These are phyloP conservation scores for Syrista parreyssii DNA, from an alignment of 2,888 invertebrate genomes.

Conservation along the genomic window DNA sequence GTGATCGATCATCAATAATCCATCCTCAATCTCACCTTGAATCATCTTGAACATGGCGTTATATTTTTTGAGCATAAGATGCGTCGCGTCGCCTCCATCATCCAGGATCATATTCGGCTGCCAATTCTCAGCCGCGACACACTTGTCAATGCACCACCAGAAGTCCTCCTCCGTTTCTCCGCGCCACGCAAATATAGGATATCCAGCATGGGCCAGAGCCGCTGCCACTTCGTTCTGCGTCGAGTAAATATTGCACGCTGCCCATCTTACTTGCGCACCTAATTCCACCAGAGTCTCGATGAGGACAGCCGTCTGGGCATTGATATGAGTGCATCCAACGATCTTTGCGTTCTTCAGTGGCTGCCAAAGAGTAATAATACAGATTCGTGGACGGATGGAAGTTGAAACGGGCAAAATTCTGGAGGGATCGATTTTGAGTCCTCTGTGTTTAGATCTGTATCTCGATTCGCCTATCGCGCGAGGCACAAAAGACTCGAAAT, in stretches of 20 bases:
- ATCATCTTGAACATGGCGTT: conserved; percentile 93
- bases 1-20: background rate
- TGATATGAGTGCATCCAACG: conserved; percentile 98
- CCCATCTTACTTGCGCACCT: conserved; percentile 94
- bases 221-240: conserved; percentile 99
- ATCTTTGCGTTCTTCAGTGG: conserved; percentile 95
- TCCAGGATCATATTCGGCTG: conserved; percentile 98
- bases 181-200: conserved; percentile 95
- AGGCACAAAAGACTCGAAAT: background rate
- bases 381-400: conserved; percentile 5
- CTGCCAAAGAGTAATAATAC: conserved; percentile 29
- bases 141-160: conserved; percentile 99
- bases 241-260: conserved; percentile 97
- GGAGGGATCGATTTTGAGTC: background rate
- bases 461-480: background rate
- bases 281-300: conserved; percentile 90
- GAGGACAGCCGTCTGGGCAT: conserved; percentile 96
- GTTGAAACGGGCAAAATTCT: background rate
- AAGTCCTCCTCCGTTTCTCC: conserved; percentile 98
- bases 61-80: conserved; percentile 95
- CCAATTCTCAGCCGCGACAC: conserved; percentile 92
- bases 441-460: background rate
- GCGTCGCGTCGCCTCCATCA: conserved; percentile 97
- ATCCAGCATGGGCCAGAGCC: conserved; percentile 90
- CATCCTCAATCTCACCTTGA: conserved; percentile 71